Percentiles rank a stretch among this genome's conserved stretches.
Conservation (phyloP, 2,888 invertebrate genomes). For the Seladonia tumulorum region DNA sequence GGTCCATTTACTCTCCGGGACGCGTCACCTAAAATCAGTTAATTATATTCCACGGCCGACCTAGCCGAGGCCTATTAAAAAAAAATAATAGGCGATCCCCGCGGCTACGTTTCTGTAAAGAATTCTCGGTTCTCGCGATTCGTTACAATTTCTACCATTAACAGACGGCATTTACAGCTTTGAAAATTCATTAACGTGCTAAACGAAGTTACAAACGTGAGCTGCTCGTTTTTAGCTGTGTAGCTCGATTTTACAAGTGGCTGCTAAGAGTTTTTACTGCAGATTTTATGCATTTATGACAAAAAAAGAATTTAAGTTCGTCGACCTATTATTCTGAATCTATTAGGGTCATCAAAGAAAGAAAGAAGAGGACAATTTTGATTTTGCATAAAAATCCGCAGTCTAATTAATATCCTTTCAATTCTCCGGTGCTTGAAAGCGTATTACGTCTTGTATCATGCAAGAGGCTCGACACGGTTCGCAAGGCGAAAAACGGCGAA, state of each 20-base stretch:
- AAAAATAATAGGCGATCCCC: background rate
- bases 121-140: background rate
- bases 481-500: slow-evolving; percentile 13
- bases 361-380: background rate
- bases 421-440: background rate
- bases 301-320: no score
- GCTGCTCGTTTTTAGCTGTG: background rate
- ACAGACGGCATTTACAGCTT: background rate
- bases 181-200: background rate
- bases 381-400: background rate
- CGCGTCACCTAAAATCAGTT: slow-evolving; percentile 69
- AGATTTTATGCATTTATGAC: background rate
- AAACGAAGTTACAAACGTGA: background rate
- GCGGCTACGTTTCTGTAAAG: background rate
- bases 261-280: background rate
- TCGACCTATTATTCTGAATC: background rate
- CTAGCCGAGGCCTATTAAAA: background rate
- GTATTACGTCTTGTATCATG: no score
- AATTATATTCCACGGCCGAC: slow-evolving; percentile 64
- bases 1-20: slow-evolving; percentile 55
- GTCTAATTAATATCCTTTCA: background rate
- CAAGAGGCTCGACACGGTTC: background rate
- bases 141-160: background rate
- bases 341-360: no score
- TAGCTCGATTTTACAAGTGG: background rate